Conservation (phyloP, 2,888 invertebrate genomes). For the Agriopis marginaria region DNA sequence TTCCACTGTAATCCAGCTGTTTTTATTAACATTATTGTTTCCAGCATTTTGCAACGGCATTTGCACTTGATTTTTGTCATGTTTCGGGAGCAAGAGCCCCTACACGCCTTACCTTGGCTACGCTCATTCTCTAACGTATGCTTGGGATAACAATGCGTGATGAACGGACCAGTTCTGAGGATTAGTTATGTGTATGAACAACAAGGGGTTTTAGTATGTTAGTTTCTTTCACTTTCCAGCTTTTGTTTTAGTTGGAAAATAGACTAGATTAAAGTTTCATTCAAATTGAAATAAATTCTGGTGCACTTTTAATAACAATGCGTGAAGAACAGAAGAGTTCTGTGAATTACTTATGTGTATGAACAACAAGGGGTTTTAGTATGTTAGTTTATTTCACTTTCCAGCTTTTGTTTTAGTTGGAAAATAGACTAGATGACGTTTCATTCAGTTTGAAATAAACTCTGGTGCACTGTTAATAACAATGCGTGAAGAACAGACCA, state of each 20-base stretch:
- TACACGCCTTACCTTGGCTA: neutral
- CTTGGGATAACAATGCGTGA: slow-evolving; percentile 58
- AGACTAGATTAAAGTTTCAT: no score
- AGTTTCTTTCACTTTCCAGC: slow-evolving; percentile 2
- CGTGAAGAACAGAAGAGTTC: no score
- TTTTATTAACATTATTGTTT: neutral
- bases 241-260: neutral
- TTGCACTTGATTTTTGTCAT: neutral
- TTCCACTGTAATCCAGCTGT: neutral
- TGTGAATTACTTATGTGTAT: no score
- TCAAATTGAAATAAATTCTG: no score
- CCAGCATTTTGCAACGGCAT: neutral
- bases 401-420: no score
- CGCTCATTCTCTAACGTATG: slow-evolving; percentile 32
- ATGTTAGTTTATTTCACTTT: no score
- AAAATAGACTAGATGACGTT: no score
- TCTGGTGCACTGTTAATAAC: no score
- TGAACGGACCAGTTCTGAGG: slow-evolving; percentile 44
- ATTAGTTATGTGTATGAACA: slow-evolving; percentile 24
- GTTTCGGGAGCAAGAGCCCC: neutral
- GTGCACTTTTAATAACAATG: no score
- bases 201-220: slow-evolving; percentile 4
- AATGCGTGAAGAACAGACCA: slow-evolving; percentile 52
- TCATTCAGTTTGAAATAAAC: no score
- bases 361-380: no score